Base-by-base conservation (phyloP, 2,888 invertebrate genomes). In the Mythimna albipuncta region DNA sequence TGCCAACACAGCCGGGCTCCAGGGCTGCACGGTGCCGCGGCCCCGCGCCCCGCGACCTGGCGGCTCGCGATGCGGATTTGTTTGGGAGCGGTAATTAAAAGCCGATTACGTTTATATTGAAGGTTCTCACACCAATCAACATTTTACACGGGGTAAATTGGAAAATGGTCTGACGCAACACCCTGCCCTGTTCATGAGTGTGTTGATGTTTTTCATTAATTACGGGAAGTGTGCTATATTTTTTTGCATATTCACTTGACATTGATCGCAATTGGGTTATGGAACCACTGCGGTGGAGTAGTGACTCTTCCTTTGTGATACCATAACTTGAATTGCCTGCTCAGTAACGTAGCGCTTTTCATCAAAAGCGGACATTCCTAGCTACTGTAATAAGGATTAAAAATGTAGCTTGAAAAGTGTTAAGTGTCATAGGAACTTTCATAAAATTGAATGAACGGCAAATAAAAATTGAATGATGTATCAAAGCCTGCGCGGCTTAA, bases 11-110 rank as follows among this genome's bases (percentile, higher is more conserved):
- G 86, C 81, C 83, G 72, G 64, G 54, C 19, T 61, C 71, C 57
- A 66, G 58, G 62, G 59, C 7, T 41, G 38, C 38, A 13, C 61
- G 75, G 65, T 19, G 44, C 38, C n/a, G 10, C 32, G 74, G 82
- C 16, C 44, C 44, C 62, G n/a, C n/a, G n/a, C n/a, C n/a, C n/a
- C n/a, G n/a, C n/a, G n/a, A n/a, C n/a, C n/a, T n/a, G 35, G 41
- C 63, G 55, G 55, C 47, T 58, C 59, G 67, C 68, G 72, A 75
- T 75, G 79, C 75, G 83, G 85, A 89, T 90, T 89, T 86, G 81
- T 89, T 88, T 84, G 84, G 75, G 74, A 73, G 70, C 78, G 79
- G 74, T 88, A 89, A 89, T 91, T 91, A 89, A 89, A 90, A 86
- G 76, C 79, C 81, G 82, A 88, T 90, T 89, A 88, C 76, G 72